Conservation (phyloP, 53 echinoderm and acorn worm genomes). For the Echinometra lucunter region DNA sequence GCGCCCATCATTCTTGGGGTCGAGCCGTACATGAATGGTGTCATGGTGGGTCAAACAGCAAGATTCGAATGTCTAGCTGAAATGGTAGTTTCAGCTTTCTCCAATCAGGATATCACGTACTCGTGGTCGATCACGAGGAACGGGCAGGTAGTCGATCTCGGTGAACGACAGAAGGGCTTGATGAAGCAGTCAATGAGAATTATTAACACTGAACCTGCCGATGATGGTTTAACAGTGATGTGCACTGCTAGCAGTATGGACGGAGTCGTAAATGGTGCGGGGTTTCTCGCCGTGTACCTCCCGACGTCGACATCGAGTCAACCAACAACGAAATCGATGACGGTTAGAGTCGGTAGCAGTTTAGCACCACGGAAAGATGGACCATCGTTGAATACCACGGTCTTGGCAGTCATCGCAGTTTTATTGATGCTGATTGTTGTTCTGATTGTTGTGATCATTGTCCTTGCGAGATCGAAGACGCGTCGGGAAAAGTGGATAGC, state of each 20-base stretch:
- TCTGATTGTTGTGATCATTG: not conserved
- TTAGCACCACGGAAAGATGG: not conserved
- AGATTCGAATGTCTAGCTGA: conserved; percentile 35
- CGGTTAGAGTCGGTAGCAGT: not conserved
- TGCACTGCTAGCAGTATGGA: conserved; percentile 36
- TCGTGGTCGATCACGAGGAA: conserved; percentile 43
- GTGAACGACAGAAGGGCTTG: conserved; percentile 53
- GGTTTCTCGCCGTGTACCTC: not conserved
- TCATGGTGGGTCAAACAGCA: conserved; percentile 27
- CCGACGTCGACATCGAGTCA: conserved; percentile 5
- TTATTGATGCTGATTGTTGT: not conserved
- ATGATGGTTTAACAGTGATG: conserved; percentile 27
- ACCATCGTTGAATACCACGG: not conserved
- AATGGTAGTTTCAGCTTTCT: not conserved
- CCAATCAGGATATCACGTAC: conserved; percentile 12
- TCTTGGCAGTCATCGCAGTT: conserved; percentile 4
- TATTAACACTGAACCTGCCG: not conserved
- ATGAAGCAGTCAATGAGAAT: conserved; percentile 59
- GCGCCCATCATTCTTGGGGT: conserved; percentile 35
- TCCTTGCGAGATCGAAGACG: conserved; percentile 32
- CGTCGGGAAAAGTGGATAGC: conserved; percentile 5
- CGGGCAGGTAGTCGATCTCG: conserved; percentile 3
- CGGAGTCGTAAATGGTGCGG: conserved; percentile 10
- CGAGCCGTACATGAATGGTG: conserved; percentile 43
- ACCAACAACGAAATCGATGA: not conserved